Evolutionary conservation across 1,140 invertebrate genomes (phyloP).

Genomic region (Vanessa tameamea): DNA sequence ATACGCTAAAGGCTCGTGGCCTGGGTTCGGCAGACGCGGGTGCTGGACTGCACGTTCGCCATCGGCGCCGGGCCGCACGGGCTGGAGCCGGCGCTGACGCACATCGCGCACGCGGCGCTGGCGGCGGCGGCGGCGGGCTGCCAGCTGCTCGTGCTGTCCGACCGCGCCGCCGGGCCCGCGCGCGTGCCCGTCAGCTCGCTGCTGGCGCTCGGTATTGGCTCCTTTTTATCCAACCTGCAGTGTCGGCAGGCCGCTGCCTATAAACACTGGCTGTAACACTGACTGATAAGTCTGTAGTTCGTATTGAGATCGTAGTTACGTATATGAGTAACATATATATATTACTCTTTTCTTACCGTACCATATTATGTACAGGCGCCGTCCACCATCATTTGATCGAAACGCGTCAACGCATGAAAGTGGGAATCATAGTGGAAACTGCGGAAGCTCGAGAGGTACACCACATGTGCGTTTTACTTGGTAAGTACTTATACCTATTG

Average conservation of each 20-base stretch:
- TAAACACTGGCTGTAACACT: too few relatives aligned
- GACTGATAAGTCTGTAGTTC: too few relatives aligned
- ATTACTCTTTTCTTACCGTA: neutral
- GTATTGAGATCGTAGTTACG: too few relatives aligned
- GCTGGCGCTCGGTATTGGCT: slow-evolving; percentile 86
- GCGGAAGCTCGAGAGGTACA: slow-evolving; percentile 98
- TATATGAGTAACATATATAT: too few relatives aligned
- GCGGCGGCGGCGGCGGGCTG: slow-evolving; percentile 89
- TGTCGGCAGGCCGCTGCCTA: too few relatives aligned
- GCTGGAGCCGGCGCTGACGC: slow-evolving; percentile 88
- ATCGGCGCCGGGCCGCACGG: slow-evolving; percentile 86
- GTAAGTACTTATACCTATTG: slow-evolving; percentile 45
- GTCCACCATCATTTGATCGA: slow-evolving; percentile 98
- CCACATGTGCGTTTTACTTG: slow-evolving; percentile 97
- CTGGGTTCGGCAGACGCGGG: slow-evolving; percentile 82
- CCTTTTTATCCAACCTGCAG: too few relatives aligned
- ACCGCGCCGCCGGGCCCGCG: slow-evolving; percentile 87
- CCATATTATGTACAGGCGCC: slow-evolving; percentile 82
- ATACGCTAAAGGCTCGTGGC: too few relatives aligned
- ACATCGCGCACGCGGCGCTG: slow-evolving; percentile 91
- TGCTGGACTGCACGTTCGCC: slow-evolving; percentile 95
- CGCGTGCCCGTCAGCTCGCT: slow-evolving; percentile 91
- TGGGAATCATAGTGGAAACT: slow-evolving; percentile 95
- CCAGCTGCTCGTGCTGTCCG: slow-evolving; percentile 94
- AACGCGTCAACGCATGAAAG: slow-evolving; percentile 97